Base-by-base conservation (phyloP, 2,888 invertebrate species). In the Apeira syringaria region DNA sequence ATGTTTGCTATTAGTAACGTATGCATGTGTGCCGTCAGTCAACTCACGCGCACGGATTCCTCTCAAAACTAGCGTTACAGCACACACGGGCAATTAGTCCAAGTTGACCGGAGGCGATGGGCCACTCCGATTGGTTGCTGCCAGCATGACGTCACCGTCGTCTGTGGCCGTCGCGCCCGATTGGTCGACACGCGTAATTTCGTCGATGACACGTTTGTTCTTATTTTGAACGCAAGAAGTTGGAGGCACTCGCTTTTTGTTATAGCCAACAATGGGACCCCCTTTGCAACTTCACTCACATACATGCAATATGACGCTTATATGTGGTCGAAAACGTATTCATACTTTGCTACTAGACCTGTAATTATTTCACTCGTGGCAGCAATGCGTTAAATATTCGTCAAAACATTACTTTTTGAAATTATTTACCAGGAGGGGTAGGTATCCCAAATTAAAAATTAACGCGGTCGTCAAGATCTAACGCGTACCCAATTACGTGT, bases 131-230 rank as follows among this genome's bases (percentile, higher is more conserved):
- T 89, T 89, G 88, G 89, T 71, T 75, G 78, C 65, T 71, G 73
- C 71, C 61, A 66, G 57, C 41, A 66, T 88, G 88, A 88, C 89
- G 88, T 89, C 89, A 89, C 67, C 77, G 65, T 72, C 84, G 80
- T 81, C 82, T 80, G 87, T 77, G 85, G 87, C 88, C 86, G 85
- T 86, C 79, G 81, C 82, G 87, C 86, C 83, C 72, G 80, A 88
- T 88, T 89, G 89, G 89, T 85, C 85, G 88, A 85, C 86, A 86
- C 85, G 85, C 87, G 84, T 88, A 86, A 89, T 87, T 88, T 87
- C 81, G 72, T 87, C 88, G 86, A 87, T 88, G 87, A 87, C 86
- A 88, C 77, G 81, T 87, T 88, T 88, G 87, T 88, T 89, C 89
- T 89, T 89, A 88, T 88, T 88, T 87, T 78, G 64, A 75, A 74